These are phyloP conservation scores for Cottoperca gobio DNA, from an alignment of 2,797 vertebrate genomes.

Conservation along the genomic window DNA sequence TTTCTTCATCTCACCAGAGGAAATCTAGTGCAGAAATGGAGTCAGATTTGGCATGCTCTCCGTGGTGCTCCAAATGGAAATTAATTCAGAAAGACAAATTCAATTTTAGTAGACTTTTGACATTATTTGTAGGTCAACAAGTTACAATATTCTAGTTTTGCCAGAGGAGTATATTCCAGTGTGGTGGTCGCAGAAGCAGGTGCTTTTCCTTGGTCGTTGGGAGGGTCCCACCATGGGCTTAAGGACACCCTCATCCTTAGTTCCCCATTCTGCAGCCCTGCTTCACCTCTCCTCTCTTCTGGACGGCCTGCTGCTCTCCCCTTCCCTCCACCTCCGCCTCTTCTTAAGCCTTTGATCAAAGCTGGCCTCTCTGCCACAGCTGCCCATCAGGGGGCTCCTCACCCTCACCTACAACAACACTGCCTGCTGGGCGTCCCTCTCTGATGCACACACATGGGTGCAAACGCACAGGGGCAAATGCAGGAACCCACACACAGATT, in stretches of 20 bases:
- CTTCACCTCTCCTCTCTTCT: conserved; percentile 58
- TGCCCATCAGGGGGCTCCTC: conserved; percentile 85
- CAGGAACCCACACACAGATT: conserved; percentile 61
- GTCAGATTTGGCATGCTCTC: conserved; percentile 26
- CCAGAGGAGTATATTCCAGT: neutral
- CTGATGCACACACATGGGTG: conserved; percentile 73
- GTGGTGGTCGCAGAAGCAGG: conserved; percentile 71
- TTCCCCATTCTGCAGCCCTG: conserved; percentile 64
- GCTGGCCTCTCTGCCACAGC: conserved; percentile 82
- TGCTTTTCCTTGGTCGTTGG: conserved; percentile 71
- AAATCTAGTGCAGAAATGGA: conserved; percentile 48
- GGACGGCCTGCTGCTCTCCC: conserved; percentile 49
- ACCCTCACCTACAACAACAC: conserved; percentile 85
- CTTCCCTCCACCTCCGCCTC: conserved; percentile 17
- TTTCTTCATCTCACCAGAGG: conserved; percentile 39
- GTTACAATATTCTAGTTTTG: neutral
- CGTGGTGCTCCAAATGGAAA: conserved; percentile 20
- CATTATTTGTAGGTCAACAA: neutral
- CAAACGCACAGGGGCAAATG: conserved; percentile 61
- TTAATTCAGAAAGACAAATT: conserved; percentile 16
- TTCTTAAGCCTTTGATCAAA: conserved; percentile 83
- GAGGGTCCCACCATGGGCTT: conserved; percentile 51
- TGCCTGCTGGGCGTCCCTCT: conserved; percentile 78
- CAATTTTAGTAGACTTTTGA: conserved; percentile 19
- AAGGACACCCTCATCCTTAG: conserved; percentile 61